These are phyloP conservation scores for Neostethus bicornis DNA, from an alignment of 2,797 vertebrate genomes.

Conservation along the genomic window DNA sequence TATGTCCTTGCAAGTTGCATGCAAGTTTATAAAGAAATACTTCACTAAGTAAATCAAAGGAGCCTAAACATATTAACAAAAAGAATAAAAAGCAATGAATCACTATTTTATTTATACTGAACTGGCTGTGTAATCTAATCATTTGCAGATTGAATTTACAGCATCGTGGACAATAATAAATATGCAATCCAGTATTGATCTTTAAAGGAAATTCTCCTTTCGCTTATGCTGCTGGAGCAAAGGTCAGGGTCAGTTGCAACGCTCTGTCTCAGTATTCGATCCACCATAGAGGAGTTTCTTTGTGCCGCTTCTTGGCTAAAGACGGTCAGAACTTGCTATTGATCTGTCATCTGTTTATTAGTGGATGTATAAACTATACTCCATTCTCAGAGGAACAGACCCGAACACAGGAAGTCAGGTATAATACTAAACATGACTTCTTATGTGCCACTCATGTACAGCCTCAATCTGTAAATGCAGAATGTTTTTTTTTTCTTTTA, in stretches of 20 bases:
- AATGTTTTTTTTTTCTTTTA: slow-evolving; percentile 11
- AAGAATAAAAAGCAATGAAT: slow-evolving; percentile 31
- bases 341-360: slow-evolving; percentile 28
- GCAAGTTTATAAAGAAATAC: slow-evolving; percentile 17
- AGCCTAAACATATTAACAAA: slow-evolving; percentile 7
- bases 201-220: slow-evolving; percentile 50
- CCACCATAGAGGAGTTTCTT: slow-evolving; percentile 4
- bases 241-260: slow-evolving; percentile 52
- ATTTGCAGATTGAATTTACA: slow-evolving; percentile 54
- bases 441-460: slow-evolving; percentile 19
- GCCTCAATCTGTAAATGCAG: too few relatives aligned
- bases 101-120: slow-evolving; percentile 39
- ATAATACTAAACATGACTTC: slow-evolving; percentile 26
- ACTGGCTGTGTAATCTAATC: slow-evolving; percentile 19
- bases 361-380: slow-evolving; percentile 11
- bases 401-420: slow-evolving; percentile 4
- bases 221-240: slow-evolving; percentile 50
- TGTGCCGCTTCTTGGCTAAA: slow-evolving; percentile 12
- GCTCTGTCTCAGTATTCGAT: slow-evolving; percentile 12
- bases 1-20: slow-evolving; percentile 8
- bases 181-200: slow-evolving; percentile 60
- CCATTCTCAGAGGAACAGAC: slow-evolving; percentile 8
- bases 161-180: slow-evolving; percentile 45
- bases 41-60: slow-evolving; percentile 33
- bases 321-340: not conserved